Percentiles rank a stretch among this genome's conserved stretches.
These are phyloP conservation scores for Bibio marci DNA, from an alignment of 2,888 invertebrate species.

Conservation along the genomic window DNA sequence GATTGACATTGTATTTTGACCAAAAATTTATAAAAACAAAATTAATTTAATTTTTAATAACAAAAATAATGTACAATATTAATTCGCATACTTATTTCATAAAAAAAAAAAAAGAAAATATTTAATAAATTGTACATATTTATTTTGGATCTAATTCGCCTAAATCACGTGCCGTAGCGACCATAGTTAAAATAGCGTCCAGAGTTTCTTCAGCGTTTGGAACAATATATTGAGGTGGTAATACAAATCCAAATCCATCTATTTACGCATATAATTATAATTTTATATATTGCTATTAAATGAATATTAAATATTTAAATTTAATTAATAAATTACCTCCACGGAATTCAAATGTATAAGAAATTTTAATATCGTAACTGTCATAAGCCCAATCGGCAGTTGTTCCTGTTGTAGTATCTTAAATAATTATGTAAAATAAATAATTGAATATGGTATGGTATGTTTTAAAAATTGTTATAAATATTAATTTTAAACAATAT, in stretches of 20 bases:
- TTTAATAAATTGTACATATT: too few species aligned
- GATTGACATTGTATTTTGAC: too few species aligned
- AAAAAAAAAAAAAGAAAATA: too few species aligned
- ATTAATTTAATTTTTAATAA: too few species aligned
- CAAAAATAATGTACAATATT: too few species aligned
- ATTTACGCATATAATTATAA: too few species aligned
- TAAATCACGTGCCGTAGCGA: slow-evolving; percentile 26
- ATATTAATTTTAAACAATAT: neutral
- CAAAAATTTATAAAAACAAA: too few species aligned
- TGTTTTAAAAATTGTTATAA: slow-evolving; percentile 5
- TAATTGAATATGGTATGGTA: neutral
- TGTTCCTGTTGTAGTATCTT: slow-evolving; percentile 48
- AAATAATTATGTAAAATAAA: neutral
- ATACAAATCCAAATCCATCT: slow-evolving; percentile 35
- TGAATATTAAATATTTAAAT: neutral
- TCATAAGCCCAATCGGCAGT: slow-evolving; percentile 63
- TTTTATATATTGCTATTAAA: too few species aligned
- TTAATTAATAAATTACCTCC: too few species aligned
- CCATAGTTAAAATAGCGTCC: slow-evolving; percentile 32
- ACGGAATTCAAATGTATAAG: slow-evolving; percentile 52
- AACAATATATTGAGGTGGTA: slow-evolving; percentile 44
- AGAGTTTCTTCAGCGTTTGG: slow-evolving; percentile 46
- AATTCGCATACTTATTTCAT: too few species aligned
- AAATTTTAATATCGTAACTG: slow-evolving; percentile 41
- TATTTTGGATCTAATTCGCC: too few species aligned